Conservation (phyloP, 1,140 invertebrate genomes). For the Magallana angulata region DNA sequence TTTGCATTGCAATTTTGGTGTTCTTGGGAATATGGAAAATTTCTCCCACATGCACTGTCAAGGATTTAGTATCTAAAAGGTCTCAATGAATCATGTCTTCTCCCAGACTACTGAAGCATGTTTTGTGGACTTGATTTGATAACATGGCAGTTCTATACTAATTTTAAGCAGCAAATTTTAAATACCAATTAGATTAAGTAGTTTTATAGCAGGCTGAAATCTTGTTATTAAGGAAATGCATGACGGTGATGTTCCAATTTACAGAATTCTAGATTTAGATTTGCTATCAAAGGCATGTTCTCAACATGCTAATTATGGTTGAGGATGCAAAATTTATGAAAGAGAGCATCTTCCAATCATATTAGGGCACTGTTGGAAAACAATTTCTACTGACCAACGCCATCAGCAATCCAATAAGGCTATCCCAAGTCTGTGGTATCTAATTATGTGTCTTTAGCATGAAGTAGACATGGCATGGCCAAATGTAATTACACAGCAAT, state of each 20-base stretch:
- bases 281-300: not conserved
- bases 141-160: too few relatives aligned
- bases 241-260: not conserved
- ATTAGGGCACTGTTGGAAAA: not conserved
- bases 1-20: too few relatives aligned
- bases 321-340: not conserved
- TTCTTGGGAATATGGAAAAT: too few relatives aligned
- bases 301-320: not conserved
- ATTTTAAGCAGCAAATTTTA: too few relatives aligned
- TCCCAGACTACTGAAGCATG: too few relatives aligned
- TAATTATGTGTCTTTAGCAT: constrained; percentile 15
- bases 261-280: not conserved
- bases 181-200: too few relatives aligned
- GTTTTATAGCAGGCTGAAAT: too few relatives aligned
- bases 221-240: not conserved
- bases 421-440: not conserved
- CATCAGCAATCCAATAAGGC: not conserved
- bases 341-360: not conserved
- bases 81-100: too few relatives aligned
- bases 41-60: too few relatives aligned
- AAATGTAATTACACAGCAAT: constrained; percentile 1
- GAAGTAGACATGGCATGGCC: not conserved
- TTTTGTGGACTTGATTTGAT: too few relatives aligned
- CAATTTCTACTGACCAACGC: constrained; percentile 1
- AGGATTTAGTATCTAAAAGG: too few relatives aligned